A percentile compares a stretch with the other conserved stretches of the same genome.
Evolutionary conservation across 2,888 invertebrate species (phyloP).

Genomic region (Cerceris rybyensis): DNA sequence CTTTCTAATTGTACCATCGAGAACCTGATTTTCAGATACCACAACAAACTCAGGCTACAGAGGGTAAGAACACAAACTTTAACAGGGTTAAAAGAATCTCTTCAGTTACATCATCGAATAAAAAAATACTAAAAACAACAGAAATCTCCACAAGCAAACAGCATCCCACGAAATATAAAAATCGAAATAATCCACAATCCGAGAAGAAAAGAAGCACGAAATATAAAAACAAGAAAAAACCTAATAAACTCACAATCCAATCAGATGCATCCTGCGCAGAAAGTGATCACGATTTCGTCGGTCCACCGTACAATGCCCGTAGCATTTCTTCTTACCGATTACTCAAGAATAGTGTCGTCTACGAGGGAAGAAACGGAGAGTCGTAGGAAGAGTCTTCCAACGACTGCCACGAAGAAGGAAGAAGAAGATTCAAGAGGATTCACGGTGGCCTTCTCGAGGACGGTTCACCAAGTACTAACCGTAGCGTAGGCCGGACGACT

Average conservation of each 20-base stretch:
- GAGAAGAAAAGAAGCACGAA: no score
- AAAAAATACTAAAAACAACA: no score
- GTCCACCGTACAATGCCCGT: conserved; percentile 4
- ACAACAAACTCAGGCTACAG: no score
- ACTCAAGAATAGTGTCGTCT: not conserved
- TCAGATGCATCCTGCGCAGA: conserved; percentile 36
- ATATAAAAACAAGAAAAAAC: not conserved
- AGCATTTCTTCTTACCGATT: conserved; percentile 13
- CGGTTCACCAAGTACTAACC: conserved; percentile 74
- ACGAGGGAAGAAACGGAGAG: conserved; percentile 3
- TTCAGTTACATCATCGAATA: no score
- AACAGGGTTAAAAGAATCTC: no score
- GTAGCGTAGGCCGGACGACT: conserved; percentile 67
- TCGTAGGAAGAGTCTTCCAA: not conserved
- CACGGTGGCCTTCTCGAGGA: conserved; percentile 66
- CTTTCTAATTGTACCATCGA: no score
- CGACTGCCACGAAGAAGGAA: not conserved
- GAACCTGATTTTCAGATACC: no score
- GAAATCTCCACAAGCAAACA: no score
- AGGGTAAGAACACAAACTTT: no score
- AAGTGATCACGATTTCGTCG: conserved; percentile 2
- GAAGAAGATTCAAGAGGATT: not conserved
- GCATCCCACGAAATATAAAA: no score
- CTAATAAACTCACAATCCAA: conserved; percentile 34
- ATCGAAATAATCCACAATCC: no score